Evolutionary conservation across 2,797 vertebrate species (phyloP).

Genomic region (Phrynocephalus forsythii): DNA sequence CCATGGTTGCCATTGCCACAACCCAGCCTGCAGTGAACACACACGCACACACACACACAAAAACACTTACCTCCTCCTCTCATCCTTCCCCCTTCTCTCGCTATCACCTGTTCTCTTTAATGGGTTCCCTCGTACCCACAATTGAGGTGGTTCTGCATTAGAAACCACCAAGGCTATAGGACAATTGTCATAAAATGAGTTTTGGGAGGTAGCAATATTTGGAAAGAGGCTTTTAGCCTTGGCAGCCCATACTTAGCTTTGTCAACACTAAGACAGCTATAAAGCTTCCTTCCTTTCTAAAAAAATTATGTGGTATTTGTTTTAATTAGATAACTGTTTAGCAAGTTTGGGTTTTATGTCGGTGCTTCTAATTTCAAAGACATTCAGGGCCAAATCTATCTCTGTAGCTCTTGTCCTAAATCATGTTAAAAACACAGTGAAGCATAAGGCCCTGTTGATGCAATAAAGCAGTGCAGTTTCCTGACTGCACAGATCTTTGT

Average conservation of each 20-base stretch:
- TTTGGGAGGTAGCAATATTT: not conserved
- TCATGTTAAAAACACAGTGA: too few species aligned
- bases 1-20: too few species aligned
- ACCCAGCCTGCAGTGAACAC: not conserved
- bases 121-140: too few species aligned
- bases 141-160: not conserved
- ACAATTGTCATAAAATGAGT: not conserved
- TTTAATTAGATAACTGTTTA: not conserved
- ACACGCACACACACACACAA: too few species aligned
- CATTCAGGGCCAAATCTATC: not conserved
- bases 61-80: not conserved
- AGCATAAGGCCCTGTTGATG: too few species aligned
- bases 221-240: not conserved
- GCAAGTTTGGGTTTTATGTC: not conserved
- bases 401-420: not conserved
- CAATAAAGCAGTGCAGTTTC: too few species aligned
- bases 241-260: not conserved
- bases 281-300: not conserved
- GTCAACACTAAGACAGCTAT: not conserved
- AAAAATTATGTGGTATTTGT: not conserved
- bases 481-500: too few species aligned
- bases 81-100: too few species aligned
- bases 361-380: not conserved
- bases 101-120: too few species aligned
- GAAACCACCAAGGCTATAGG: not conserved